Conservation (phyloP, 2,888 invertebrate genomes). For the Palloptera scutellata region DNA sequence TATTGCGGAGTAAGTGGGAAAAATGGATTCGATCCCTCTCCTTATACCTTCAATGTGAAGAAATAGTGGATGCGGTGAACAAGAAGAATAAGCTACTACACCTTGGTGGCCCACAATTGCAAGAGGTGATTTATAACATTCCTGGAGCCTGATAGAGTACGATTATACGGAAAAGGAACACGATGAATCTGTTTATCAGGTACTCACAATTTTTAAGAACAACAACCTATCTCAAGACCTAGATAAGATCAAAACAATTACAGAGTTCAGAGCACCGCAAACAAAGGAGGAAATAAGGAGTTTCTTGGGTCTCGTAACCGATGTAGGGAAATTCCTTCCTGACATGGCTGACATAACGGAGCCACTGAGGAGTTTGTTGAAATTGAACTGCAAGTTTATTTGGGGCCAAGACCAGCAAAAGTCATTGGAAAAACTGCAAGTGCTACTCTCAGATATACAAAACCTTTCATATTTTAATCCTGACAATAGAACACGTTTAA, state of each 20-base stretch:
- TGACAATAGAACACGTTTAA: conserved; percentile 30
- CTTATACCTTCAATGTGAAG: conserved; percentile 37
- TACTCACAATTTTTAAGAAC: conserved; percentile 37
- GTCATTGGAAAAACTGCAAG: conserved; percentile 32
- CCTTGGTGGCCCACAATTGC: too few relatives aligned
- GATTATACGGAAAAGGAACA: conserved; percentile 44
- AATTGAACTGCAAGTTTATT: conserved; percentile 32
- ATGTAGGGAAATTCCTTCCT: conserved; percentile 36
- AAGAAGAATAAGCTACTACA: too few relatives aligned
- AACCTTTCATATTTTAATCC: conserved; percentile 35
- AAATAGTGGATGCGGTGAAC: too few relatives aligned
- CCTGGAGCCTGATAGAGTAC: conserved; percentile 19
- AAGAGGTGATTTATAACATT: too few relatives aligned
- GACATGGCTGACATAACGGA: conserved; percentile 34
- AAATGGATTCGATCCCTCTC: conserved; percentile 35
- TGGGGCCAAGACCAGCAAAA: conserved; percentile 31
- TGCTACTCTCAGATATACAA: conserved; percentile 26
- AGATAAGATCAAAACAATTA: conserved; percentile 40
- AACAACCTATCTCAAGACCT: conserved; percentile 22
- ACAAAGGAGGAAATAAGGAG: conserved; percentile 34
- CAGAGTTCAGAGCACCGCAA: conserved; percentile 29
- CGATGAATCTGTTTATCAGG: conserved; percentile 39
- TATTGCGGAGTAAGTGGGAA: conserved; percentile 38
- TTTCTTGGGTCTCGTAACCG: conserved; percentile 34
- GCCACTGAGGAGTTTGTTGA: conserved; percentile 30